Percentiles rank a stretch among this genome's conserved stretches.
Evolutionary conservation across 2,888 invertebrate genomes (phyloP).

Genomic region (Watsonalla binaria): DNA sequence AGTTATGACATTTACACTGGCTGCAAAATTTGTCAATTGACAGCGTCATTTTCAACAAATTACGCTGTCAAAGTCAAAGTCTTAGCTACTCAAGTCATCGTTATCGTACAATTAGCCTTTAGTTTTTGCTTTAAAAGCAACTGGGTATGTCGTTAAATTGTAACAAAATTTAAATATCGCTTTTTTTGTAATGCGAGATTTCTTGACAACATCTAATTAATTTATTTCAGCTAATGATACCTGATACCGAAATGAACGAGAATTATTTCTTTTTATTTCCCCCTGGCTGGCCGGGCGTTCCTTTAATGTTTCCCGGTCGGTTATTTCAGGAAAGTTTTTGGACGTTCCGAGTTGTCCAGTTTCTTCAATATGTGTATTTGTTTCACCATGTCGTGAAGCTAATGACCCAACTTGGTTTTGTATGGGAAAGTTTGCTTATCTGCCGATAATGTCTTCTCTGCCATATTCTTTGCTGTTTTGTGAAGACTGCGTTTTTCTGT

Average conservation of each 20-base stretch:
- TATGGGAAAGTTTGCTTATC: slow-evolving; percentile 17
- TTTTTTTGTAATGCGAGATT: too few relatives aligned
- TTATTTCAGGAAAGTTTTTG: slow-evolving; percentile 2
- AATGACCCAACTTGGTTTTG: slow-evolving; percentile 21
- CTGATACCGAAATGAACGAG: neutral
- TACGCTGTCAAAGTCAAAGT: too few relatives aligned
- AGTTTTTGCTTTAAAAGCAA: too few relatives aligned
- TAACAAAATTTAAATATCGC: too few relatives aligned
- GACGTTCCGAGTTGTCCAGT: slow-evolving; percentile 1
- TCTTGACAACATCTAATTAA: too few relatives aligned
- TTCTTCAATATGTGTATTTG: slow-evolving; percentile 18
- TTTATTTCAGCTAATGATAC: neutral
- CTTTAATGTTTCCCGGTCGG: slow-evolving; percentile 1
- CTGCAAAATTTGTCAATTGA: too few relatives aligned
- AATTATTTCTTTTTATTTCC: neutral
- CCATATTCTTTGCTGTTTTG: slow-evolving; percentile 7
- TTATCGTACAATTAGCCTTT: too few relatives aligned
- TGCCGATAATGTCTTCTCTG: slow-evolving; percentile 17
- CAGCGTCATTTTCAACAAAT: too few relatives aligned
- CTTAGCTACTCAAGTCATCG: too few relatives aligned
- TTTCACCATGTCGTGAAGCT: slow-evolving; percentile 20
- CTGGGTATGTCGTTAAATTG: too few relatives aligned
- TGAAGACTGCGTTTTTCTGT: neutral
- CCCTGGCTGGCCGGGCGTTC: neutral
- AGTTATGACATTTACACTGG: too few relatives aligned